Evolutionary conservation across 37 sponge, comb jelly and placozoan genomes (phyloP).

Genomic region (Aphrocallistes beatrix): DNA sequence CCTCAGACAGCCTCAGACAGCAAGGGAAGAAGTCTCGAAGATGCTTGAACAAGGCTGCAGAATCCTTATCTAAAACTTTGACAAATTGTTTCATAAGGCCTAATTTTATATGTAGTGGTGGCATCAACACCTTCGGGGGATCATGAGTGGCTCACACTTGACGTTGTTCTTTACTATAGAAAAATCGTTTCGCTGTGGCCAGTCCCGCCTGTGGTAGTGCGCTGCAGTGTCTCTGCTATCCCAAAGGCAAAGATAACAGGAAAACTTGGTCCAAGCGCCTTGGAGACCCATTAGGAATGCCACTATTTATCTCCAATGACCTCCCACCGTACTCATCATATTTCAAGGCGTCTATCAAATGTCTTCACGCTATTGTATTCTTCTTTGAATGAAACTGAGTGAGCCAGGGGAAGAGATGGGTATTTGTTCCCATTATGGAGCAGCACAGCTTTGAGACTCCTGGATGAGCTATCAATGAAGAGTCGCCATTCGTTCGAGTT

Average conservation of each 20-base stretch:
- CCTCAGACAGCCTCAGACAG: too few species aligned
- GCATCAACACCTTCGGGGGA: background rate
- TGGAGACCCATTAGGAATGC: background rate
- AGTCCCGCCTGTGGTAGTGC: background rate
- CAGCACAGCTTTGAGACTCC: background rate
- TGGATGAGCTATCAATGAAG: background rate
- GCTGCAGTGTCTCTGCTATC: background rate
- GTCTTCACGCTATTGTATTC: background rate
- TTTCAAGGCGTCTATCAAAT: background rate
- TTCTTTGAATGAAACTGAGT: background rate
- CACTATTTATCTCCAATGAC: background rate
- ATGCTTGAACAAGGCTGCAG: background rate
- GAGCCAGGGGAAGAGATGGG: background rate
- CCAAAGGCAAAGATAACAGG: background rate
- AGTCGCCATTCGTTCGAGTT: background rate
- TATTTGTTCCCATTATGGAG: background rate
- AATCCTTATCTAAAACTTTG: background rate
- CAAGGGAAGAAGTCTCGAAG: background rate
- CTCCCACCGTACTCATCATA: background rate
- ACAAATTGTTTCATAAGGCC: too few species aligned
- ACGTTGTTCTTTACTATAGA: background rate
- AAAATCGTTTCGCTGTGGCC: background rate
- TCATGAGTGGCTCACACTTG: background rate
- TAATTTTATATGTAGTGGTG: background rate
- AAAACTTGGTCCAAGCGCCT: background rate